A percentile compares a stretch with the other conserved stretches of the same genome.
Evolutionary conservation across 2,113 vertebrate species (phyloP).

Genomic region (Chrysemys picta): DNA sequence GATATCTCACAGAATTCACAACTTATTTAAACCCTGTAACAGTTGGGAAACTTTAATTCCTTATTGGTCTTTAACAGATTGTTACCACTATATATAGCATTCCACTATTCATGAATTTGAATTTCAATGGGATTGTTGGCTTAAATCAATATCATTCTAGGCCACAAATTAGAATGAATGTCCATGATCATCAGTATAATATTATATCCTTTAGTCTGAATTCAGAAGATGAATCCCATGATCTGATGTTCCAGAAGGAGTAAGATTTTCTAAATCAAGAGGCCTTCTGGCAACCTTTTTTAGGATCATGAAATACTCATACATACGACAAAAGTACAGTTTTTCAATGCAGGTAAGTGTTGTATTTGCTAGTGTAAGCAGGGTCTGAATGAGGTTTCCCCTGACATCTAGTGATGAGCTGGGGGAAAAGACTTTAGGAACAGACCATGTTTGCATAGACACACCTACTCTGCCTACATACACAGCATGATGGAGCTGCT

Average conservation of each 20-base stretch:
- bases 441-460: background rate
- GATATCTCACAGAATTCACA: background rate
- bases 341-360: background rate
- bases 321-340: background rate
- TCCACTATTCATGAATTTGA: conserved; percentile 17
- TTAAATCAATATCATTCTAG: background rate
- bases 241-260: background rate
- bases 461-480: background rate
- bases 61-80: background rate
- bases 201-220: background rate
- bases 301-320: background rate
- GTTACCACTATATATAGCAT: background rate
- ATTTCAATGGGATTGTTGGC: background rate
- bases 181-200: background rate
- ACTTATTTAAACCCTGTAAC: background rate
- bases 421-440: background rate
- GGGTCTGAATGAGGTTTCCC: background rate
- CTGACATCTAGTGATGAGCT: background rate
- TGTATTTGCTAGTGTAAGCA: background rate
- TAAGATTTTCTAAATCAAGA: background rate
- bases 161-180: rapidly evolving
- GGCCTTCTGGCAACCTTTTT: background rate
- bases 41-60: background rate
- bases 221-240: background rate
- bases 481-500: background rate